Evolutionary conservation across 2,113 vertebrate genomes (phyloP), one percentile per base, ranked within the genome.

Genomic region (Ia io): DNA sequence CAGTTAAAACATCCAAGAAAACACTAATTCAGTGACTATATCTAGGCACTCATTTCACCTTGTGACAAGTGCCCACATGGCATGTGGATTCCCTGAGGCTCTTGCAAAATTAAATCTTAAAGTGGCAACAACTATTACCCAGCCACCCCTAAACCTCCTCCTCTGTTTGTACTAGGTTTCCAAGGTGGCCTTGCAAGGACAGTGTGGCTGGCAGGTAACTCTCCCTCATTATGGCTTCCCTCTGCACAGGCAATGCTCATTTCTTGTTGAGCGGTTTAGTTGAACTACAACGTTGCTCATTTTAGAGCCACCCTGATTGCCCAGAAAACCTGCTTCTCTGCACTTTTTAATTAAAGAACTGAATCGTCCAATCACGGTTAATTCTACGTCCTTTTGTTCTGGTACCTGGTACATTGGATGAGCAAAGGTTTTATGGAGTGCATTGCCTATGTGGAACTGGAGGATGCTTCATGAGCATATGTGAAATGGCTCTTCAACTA

Each of bases 351-450:
- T 78, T 67, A 47, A 87, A 89, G 79, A 83, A 56, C 13, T 79
- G 17, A 76, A 77, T 84, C n/a, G 3, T 63, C 70, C 30, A 65
- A 25, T 84, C 49, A 69, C 28, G 25, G 51, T 71, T 93, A 63
- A 88, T 70, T 95, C 74, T 92, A 44, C 90, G 63, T 32, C 35
- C 49, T 76, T 93, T 83, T 84, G 56, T 84, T 93, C 49, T 84
- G 42, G 67, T 35, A 47, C 59, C 80, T 73, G 63, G 47, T 44
- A 67, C n/a, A 74, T 0, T 63, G 30, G 22, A 63, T 63, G 32
- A 95, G 70, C 63, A 74, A 82, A 70, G 59, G 69, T 80, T 94
- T 87, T 40, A 73, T 30, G 49, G 20, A 93, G 74, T 49, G 40
- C 42, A 53, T 84, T 94, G 79, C 56, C 92, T 40, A 0, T 25